A percentile compares a stretch with the other conserved stretches of the same genome.
phyloP scores from a whole-genome alignment of 1,140 invertebrate species.

The Wiebesia pumilae region DNA sequence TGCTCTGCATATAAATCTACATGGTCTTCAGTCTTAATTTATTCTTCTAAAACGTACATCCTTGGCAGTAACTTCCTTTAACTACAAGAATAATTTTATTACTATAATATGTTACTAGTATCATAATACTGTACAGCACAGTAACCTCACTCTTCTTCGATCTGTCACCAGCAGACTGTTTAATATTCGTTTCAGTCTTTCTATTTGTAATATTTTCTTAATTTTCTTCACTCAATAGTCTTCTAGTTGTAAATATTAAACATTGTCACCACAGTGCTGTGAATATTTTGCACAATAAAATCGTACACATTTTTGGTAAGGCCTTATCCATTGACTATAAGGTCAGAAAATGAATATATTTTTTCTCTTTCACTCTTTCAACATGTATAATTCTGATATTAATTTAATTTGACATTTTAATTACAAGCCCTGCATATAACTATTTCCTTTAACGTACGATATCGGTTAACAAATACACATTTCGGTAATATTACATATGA shows the following conservation, averaged over 20 bases:
- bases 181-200: neutral
- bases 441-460: too few relatives aligned
- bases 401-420: neutral
- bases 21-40: neutral
- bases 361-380: neutral
- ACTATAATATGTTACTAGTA: neutral
- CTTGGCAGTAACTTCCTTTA: neutral
- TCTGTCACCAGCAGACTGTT: neutral
- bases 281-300: neutral
- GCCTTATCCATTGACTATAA: neutral
- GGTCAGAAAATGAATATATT: neutral
- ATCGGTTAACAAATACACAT: too few relatives aligned
- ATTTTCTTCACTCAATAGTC: neutral
- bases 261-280: too few relatives aligned
- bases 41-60: neutral
- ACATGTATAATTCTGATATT: neutral
- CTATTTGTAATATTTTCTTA: neutral
- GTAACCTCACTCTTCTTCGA: neutral
- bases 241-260: too few relatives aligned
- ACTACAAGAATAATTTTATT: neutral
- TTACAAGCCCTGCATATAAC: neutral
- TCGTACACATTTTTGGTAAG: neutral
- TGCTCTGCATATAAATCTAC: neutral
- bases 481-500: too few relatives aligned
- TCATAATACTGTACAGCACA: neutral